Base-by-base conservation (phyloP, 1,140 invertebrate species). In the Drosophila arizonae region DNA sequence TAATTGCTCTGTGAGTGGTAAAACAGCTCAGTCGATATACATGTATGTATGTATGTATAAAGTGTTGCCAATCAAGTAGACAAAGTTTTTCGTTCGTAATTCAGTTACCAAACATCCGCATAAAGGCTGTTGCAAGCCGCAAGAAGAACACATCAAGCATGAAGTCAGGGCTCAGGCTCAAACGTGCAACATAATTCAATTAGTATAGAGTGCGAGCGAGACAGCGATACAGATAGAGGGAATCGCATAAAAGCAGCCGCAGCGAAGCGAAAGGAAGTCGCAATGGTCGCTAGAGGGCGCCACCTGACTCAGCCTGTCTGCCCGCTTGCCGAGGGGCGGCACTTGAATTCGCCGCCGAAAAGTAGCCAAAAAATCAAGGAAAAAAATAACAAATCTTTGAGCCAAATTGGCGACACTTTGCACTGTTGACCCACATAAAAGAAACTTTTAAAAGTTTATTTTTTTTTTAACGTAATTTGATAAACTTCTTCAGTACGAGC, bases 121-220 rank as follows among this genome's bases (percentile, higher is more conserved):
- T 17, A 17, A 13, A 55, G 62, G 33, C 11, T 76, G 72, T 76
- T 78, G 76, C 73, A 76, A 67, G 65, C 15, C 58, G 61, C 52
- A 52, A n/a, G 36, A 70, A 73, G 76, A 55, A 62, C 64, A 65
- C 75, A 79, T 76, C 54, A 86, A 76, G 79, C 82, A 79, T 86
- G 79, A 86, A 82, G 78, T 46, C 30, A 76, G 74, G 46, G 77
- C 48, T 21, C 54, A 51, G 24, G 24, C 46, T 64, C 52, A 85
- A 76, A 66, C 71, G 79, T 82, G 76, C 84, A 87, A 87, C 82
- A 86, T 86, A 87, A 86, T 87, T 86, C 82, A 87, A 86, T 86
- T 87, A 87, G 82, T 79, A 60, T 54, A 48, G 43, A 65, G 61
- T 63, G 56, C 15, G 33, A 36, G 33, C 6, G 36, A 39, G 33